Percentiles rank a stretch among this genome's conserved stretches.
phyloP scores from a whole-genome alignment of 2,888 invertebrate genomes.

The Rhyacophila evoluta region DNA sequence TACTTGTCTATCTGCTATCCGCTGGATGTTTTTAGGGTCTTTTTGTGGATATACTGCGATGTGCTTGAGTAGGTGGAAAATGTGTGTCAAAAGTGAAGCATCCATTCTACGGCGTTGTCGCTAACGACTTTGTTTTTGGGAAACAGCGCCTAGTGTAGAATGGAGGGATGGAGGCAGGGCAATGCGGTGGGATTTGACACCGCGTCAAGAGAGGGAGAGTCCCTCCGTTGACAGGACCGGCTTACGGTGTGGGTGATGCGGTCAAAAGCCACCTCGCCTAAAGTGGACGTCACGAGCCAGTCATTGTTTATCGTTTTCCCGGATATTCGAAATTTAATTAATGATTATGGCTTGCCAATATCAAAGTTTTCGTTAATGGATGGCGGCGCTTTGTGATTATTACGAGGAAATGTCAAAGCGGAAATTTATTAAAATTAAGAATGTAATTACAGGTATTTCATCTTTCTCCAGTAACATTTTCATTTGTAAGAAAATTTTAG shows the following conservation, averaged over 20 bases:
- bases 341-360: background rate
- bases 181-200: background rate
- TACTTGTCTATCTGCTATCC: no score
- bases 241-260: slow-evolving; percentile 17
- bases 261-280: background rate
- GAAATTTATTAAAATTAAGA: background rate
- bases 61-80: background rate
- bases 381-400: background rate
- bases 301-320: slow-evolving; percentile 15
- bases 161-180: background rate
- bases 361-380: background rate
- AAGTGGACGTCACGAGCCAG: slow-evolving; percentile 4
- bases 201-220: background rate
- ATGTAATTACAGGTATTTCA: background rate
- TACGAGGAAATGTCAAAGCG: background rate
- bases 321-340: slow-evolving; percentile 10
- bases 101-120: background rate
- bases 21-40: background rate
- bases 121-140: slow-evolving; percentile 21
- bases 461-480: no score
- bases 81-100: background rate
- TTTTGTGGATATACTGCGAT: background rate
- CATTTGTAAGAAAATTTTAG: no score
- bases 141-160: background rate
- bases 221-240: slow-evolving; percentile 6